These are phyloP conservation scores for Lasioglossum marginatum DNA, from an alignment of 2,888 invertebrate species.

Conservation along the genomic window DNA sequence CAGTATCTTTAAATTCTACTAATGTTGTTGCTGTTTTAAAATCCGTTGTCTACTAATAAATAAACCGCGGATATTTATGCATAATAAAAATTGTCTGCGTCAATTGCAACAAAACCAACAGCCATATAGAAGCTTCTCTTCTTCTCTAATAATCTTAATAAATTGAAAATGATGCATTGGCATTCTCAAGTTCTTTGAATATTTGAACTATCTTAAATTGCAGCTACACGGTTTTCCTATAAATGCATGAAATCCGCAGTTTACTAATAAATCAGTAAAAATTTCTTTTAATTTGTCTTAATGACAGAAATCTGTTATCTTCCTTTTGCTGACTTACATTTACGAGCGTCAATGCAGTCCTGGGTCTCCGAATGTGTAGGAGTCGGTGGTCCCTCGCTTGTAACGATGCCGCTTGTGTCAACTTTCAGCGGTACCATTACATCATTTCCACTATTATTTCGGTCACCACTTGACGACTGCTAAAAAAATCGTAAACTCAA, in stretches of 20 bases:
- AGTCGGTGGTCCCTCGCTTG: constrained; percentile 89
- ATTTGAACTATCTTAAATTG: background rate
- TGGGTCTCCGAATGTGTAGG: constrained; percentile 92
- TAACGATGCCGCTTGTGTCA: constrained; percentile 84
- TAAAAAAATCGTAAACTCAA: constrained; percentile 51
- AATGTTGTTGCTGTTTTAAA: too few relatives aligned
- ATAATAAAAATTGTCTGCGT: too few relatives aligned
- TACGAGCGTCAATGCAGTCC: constrained; percentile 87
- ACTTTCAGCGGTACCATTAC: constrained; percentile 85
- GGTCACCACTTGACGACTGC: constrained; percentile 81
- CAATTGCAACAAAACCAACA: too few relatives aligned
- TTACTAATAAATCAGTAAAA: background rate
- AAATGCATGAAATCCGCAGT: background rate
- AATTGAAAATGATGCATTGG: background rate
- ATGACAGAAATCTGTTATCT: background rate
- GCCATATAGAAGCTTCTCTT: too few relatives aligned
- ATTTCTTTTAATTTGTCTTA: background rate
- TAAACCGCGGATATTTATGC: too few relatives aligned
- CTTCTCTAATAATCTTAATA: too few relatives aligned
- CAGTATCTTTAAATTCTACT: too few relatives aligned
- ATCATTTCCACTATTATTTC: constrained; percentile 79
- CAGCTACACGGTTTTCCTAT: background rate
- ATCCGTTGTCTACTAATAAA: too few relatives aligned
- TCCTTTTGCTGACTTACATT: constrained; percentile 85
- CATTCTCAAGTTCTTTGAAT: background rate